These are phyloP conservation scores for Synergus itoensis DNA, from an alignment of 2,888 invertebrate species.

Conservation along the genomic window DNA sequence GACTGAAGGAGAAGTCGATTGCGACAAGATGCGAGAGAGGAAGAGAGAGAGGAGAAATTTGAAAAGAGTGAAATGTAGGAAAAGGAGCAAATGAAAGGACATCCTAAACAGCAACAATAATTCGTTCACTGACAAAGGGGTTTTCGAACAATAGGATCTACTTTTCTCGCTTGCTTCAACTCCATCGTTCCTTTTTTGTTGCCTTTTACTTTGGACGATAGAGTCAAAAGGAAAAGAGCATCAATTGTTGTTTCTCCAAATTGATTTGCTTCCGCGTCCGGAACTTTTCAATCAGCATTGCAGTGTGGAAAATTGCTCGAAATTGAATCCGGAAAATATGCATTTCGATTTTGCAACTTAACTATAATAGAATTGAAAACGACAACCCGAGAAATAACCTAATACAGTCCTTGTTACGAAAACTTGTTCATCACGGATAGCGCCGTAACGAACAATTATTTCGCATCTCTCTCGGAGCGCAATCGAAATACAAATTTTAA, in stretches of 20 bases:
- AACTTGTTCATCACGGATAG: constrained; percentile 41
- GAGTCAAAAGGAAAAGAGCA: neutral
- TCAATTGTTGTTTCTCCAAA: neutral
- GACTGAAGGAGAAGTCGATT: neutral
- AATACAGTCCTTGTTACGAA: constrained; percentile 30
- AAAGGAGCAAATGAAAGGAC: constrained; percentile 28
- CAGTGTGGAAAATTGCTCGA: neutral
- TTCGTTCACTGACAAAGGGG: constrained; percentile 69
- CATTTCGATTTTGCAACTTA: constrained; percentile 30
- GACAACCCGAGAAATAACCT: constrained; percentile 13
- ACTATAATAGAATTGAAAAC: constrained; percentile 11
- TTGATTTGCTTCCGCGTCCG: neutral
- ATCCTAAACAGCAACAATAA: constrained; percentile 67
- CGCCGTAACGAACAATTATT: constrained; percentile 41
- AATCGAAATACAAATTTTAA: constrained; percentile 30
- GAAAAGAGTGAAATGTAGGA: neutral
- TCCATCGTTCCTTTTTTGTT: neutral
- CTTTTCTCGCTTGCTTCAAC: constrained; percentile 18
- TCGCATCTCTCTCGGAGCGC: constrained; percentile 25
- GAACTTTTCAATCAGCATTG: neutral
- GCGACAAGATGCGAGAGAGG: neutral
- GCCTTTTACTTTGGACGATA: neutral
- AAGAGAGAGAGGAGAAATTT: neutral
- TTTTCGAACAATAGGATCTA: constrained; percentile 63
- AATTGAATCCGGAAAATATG: constrained; percentile 35